Evolutionary conservation across 2,797 vertebrate species (phyloP).

Genomic region (Hydrophis major): DNA sequence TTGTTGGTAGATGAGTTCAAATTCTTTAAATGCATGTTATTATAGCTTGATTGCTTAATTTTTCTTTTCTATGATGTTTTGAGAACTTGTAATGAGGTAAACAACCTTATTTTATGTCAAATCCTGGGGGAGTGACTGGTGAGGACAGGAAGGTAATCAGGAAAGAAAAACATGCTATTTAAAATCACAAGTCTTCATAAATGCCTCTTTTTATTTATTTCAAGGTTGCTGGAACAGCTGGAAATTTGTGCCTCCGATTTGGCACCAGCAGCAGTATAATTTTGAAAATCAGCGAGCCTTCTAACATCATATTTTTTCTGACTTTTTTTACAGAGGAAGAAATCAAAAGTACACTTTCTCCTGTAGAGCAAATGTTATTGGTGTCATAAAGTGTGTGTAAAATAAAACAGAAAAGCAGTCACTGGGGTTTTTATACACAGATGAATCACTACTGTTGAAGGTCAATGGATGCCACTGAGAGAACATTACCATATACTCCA

Average conservation of each 20-base stretch:
- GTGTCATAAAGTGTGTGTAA: constrained; percentile 16
- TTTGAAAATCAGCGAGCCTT: constrained; percentile 28
- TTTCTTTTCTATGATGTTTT: constrained; percentile 43
- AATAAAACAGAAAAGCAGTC: constrained; percentile 29
- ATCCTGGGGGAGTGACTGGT: not conserved
- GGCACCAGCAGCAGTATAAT: constrained; percentile 16
- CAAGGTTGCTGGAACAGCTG: constrained; percentile 42
- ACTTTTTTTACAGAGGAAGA: constrained; percentile 2
- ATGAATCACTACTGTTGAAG: not conserved
- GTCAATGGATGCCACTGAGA: constrained; percentile 3
- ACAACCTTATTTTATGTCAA: constrained; percentile 41
- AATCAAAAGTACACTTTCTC: not conserved
- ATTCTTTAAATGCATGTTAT: constrained; percentile 40
- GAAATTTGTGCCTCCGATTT: constrained; percentile 17
- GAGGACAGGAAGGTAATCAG: not conserved
- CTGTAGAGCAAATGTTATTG: not conserved
- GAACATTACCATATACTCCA: not conserved
- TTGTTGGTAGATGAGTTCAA: constrained; percentile 46
- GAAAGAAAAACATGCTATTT: constrained; percentile 9
- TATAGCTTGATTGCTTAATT: constrained; percentile 51
- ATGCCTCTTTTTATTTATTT: constrained; percentile 52
- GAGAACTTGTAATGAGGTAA: constrained; percentile 7
- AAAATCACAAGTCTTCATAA: constrained; percentile 47
- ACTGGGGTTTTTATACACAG: constrained; percentile 6
- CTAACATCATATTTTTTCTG: not conserved